A percentile compares a stretch with the other conserved stretches of the same genome.
Evolutionary conservation across 2,888 invertebrate genomes (phyloP).

Genomic region (Seira sanloemensis): DNA sequence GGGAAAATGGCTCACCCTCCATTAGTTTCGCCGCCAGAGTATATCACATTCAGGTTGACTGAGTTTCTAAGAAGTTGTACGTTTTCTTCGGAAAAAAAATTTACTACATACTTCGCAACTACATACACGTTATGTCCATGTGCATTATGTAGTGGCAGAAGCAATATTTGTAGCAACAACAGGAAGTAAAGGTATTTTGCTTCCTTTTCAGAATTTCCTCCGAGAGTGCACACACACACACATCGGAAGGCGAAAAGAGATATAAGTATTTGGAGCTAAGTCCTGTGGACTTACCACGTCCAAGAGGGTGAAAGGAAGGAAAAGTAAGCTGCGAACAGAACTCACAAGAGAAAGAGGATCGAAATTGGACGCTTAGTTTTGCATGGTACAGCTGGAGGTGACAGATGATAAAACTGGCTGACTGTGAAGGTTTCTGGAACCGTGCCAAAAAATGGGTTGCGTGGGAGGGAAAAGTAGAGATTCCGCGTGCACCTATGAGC

Average conservation of each 20-base stretch:
- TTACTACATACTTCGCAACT: neutral
- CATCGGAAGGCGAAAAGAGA: neutral
- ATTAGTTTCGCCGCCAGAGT: neutral
- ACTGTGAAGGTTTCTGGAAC: slow-evolving; percentile 63
- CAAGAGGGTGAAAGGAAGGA: neutral
- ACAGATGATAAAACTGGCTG: slow-evolving; percentile 71
- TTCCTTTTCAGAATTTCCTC: neutral
- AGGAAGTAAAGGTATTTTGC: neutral
- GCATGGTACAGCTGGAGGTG: slow-evolving; percentile 70
- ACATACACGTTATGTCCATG: neutral
- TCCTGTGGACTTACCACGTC: neutral
- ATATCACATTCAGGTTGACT: neutral
- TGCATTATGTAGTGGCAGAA: neutral
- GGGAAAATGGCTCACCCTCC: neutral
- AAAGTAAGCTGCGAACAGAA: too few species aligned
- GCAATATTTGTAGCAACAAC: neutral
- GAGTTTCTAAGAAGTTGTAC: neutral
- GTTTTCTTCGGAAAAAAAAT: neutral
- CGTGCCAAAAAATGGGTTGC: slow-evolving; percentile 69
- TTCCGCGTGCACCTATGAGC: neutral
- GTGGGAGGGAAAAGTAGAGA: slow-evolving; percentile 64
- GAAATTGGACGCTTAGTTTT: slow-evolving; percentile 56
- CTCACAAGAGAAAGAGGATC: slow-evolving; percentile 45
- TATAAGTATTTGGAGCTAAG: neutral
- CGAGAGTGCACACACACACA: neutral